phyloP scores from a whole-genome alignment of 2,888 invertebrate species.

The Volucella inflata region DNA sequence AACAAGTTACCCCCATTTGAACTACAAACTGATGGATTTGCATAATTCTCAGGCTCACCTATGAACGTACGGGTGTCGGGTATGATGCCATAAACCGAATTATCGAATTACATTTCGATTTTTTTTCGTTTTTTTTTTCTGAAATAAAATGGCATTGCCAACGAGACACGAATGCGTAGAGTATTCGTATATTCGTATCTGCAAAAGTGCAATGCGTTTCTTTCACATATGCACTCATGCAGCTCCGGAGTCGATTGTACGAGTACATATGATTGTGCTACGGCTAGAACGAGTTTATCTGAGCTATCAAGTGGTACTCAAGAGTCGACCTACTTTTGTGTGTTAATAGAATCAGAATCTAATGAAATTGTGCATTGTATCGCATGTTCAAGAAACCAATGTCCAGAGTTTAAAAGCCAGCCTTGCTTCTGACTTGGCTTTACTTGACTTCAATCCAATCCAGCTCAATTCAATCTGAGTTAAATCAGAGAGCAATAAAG shows the following conservation, averaged over 20 bases:
- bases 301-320: slow-evolving; percentile 16
- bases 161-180: slow-evolving; percentile 46
- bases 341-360: slow-evolving; percentile 57
- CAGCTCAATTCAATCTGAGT: no score
- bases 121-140: slow-evolving; percentile 4
- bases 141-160: slow-evolving; percentile 39
- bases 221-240: slow-evolving; percentile 57
- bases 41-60: slow-evolving; percentile 57
- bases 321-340: slow-evolving; percentile 54
- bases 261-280: not conserved
- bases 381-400: slow-evolving; percentile 48
- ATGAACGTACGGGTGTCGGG: not conserved
- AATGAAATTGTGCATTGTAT: slow-evolving; percentile 49
- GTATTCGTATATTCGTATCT: slow-evolving; percentile 13
- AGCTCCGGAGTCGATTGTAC: slow-evolving; percentile 39
- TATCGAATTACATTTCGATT: slow-evolving; percentile 65
- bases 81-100: slow-evolving; percentile 16
- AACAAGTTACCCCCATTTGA: slow-evolving; percentile 31
- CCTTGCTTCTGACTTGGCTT: slow-evolving; percentile 5
- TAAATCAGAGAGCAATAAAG: slow-evolving; percentile 5
- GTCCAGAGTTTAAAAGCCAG: slow-evolving; percentile 32
- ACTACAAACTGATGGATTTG: slow-evolving; percentile 50
- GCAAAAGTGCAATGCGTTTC: slow-evolving; percentile 40
- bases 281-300: slow-evolving; percentile 61
- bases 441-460: slow-evolving; percentile 6